A percentile compares a stretch with the other conserved stretches of the same genome.
These are phyloP conservation scores for Crocuta crocuta DNA, from an alignment of 2,113 vertebrate species.

Conservation along the genomic window DNA sequence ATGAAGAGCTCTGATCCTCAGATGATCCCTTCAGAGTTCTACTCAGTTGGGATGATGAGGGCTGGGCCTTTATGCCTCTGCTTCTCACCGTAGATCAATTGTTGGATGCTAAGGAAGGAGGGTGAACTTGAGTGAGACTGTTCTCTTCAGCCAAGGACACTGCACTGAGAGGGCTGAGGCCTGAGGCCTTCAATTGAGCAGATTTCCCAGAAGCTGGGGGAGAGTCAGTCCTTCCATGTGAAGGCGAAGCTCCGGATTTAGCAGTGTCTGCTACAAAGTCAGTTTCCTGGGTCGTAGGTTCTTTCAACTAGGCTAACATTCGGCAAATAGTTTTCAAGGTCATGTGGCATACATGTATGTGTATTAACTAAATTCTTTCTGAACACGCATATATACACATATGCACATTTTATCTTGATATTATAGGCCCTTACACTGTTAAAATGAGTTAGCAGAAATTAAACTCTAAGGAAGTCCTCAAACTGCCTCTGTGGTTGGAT, in stretches of 20 bases:
- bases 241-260: neutral
- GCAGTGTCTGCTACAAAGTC: neutral
- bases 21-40: neutral
- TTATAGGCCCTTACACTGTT: neutral
- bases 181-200: neutral
- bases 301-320: neutral
- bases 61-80: neutral
- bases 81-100: neutral
- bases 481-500: neutral
- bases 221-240: neutral
- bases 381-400: neutral
- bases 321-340: neutral
- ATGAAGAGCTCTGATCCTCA: neutral
- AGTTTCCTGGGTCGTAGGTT: neutral
- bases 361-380: neutral
- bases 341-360: neutral
- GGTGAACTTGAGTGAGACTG: neutral
- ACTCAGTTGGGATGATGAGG: neutral
- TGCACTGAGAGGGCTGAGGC: neutral
- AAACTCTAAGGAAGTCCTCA: neutral
- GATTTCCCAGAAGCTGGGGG: neutral
- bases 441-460: neutral
- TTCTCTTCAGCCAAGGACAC: neutral
- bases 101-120: neutral
- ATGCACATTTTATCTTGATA: neutral